Base-by-base conservation (phyloP, 2,113 vertebrate species). In the Ctenomys sociabilis region DNA sequence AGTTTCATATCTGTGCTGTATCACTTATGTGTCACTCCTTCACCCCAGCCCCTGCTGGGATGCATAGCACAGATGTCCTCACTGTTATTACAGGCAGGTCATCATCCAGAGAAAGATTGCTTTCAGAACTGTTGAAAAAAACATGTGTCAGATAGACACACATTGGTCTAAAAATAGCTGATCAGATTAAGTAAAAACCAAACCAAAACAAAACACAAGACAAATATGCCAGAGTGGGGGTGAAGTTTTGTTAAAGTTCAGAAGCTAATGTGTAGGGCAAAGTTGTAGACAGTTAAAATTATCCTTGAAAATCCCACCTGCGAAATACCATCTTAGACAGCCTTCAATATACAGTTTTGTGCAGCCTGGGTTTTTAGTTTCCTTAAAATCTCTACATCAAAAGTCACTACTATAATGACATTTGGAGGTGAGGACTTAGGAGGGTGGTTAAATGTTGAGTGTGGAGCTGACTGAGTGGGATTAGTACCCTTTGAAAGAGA, bases 51-150 rank as follows among this genome's bases (percentile, higher is more conserved):
- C 64, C 5, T 16, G n/a, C 5, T 16, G n/a, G 32, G 68, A 61
- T 78, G 84, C 24, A 52, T 40, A 59, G 7, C 37, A 64, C 35
- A 63, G 84, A 40, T 45, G 52, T 6, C 52, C 28, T 75, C 12
- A 0, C 24, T 26, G 35, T 49, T 52, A 24, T 19, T 14, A 37
- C 0, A 75, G 54, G 24, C 30, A 77, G 45, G 9, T 28, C 40
- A 12, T 4, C 4, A 49, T 86, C 92, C 5, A n/a, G 75, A 57
- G 90, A 49, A 94, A 28, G 37, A 40, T 0, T 59, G n/a, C 32
- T 70, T 35, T n/a, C 73, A 94, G 73, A 72, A 35, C 52, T 78
- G 16, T 93, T 57, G n/a, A 28, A 57, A 57, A 63, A 87, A 57
- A 32, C 37, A 49, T 3, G 24, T 68, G 45, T 73, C 54, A 26